These are phyloP conservation scores for Habroteleia sp. DNA, from an alignment of 2,888 invertebrate species.

Conservation along the genomic window DNA sequence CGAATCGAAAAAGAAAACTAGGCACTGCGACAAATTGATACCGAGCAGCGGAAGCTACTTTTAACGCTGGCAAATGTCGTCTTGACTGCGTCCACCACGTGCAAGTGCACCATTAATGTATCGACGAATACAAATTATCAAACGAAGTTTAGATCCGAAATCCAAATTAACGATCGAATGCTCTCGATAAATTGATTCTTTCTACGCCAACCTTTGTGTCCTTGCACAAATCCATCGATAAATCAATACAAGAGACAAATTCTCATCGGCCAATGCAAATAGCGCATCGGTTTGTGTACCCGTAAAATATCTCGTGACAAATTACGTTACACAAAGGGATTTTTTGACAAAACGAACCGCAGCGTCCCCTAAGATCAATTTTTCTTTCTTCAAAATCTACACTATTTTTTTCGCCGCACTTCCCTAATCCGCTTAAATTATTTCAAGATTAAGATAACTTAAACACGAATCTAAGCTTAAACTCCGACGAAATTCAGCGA, in stretches of 20 bases:
- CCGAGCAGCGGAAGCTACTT: slow-evolving; percentile 72
- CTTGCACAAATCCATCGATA: slow-evolving; percentile 30
- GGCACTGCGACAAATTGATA: slow-evolving; percentile 77
- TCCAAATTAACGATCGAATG: slow-evolving; percentile 26
- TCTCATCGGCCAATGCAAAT: slow-evolving; percentile 48
- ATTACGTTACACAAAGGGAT: slow-evolving; percentile 38
- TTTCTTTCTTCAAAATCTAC: no score
- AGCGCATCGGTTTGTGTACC: slow-evolving; percentile 4
- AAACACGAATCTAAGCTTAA: no score
- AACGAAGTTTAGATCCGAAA: slow-evolving; percentile 6
- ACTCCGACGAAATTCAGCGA: no score
- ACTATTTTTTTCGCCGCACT: no score
- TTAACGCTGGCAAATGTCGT: slow-evolving; percentile 21
- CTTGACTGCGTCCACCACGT: slow-evolving; percentile 15
- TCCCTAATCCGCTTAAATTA: slow-evolving; percentile 35
- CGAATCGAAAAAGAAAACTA: slow-evolving; percentile 62
- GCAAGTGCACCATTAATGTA: slow-evolving; percentile 13
- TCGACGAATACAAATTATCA: slow-evolving; percentile 6
- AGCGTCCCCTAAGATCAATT: slow-evolving; percentile 13
- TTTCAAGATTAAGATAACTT: no score
- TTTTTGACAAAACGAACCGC: slow-evolving; percentile 19
- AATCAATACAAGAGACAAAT: slow-evolving; percentile 45
- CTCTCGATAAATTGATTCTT: slow-evolving; percentile 23
- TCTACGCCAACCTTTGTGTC: slow-evolving; percentile 13
- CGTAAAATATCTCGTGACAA: slow-evolving; percentile 52